Percentiles rank a stretch among this genome's conserved stretches.
These are phyloP conservation scores for Ptilodon capucinus DNA, from an alignment of 2,888 invertebrate genomes.

Conservation along the genomic window DNA sequence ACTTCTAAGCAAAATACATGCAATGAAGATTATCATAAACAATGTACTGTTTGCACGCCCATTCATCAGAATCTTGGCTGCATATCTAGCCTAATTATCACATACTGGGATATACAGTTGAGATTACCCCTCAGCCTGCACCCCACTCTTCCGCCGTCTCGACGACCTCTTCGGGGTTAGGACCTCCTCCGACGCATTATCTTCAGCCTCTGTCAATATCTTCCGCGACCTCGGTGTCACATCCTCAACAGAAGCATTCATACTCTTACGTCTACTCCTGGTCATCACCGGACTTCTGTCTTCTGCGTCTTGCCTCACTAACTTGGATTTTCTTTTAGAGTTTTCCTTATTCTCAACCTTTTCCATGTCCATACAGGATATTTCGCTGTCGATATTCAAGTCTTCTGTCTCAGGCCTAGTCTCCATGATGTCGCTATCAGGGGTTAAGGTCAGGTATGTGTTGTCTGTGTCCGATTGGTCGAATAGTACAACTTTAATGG, in stretches of 20 bases:
- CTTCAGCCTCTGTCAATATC: conserved; percentile 37
- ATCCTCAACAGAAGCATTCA: conserved; percentile 28
- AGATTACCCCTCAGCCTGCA: conserved; percentile 16
- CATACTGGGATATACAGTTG: not conserved
- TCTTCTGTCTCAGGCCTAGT: conserved; percentile 2
- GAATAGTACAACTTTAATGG: conserved; percentile 65
- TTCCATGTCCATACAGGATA: conserved; percentile 38
- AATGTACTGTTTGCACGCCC: not conserved
- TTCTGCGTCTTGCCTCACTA: conserved; percentile 53
- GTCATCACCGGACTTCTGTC: conserved; percentile 45
- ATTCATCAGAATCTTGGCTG: not conserved
- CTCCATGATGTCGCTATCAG: conserved; percentile 10
- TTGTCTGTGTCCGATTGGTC: conserved; percentile 39
- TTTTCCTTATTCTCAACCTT: conserved; percentile 48
- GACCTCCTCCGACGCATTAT: conserved; percentile 22
- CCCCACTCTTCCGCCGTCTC: conserved; percentile 31
- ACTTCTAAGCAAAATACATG: no score
- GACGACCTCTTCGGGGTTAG: conserved; percentile 34
- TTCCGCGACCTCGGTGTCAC: conserved; percentile 32
- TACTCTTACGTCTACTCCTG: conserved; percentile 52
- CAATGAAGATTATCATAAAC: no score
- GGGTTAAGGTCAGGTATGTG: conserved; percentile 14
- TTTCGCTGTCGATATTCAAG: conserved; percentile 24
- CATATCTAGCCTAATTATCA: not conserved
- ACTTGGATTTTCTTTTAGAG: conserved; percentile 34